A percentile compares a stretch with the other conserved stretches of the same genome.
These are phyloP conservation scores for Labeo rohita DNA, from an alignment of 2,113 vertebrate species.

Conservation along the genomic window DNA sequence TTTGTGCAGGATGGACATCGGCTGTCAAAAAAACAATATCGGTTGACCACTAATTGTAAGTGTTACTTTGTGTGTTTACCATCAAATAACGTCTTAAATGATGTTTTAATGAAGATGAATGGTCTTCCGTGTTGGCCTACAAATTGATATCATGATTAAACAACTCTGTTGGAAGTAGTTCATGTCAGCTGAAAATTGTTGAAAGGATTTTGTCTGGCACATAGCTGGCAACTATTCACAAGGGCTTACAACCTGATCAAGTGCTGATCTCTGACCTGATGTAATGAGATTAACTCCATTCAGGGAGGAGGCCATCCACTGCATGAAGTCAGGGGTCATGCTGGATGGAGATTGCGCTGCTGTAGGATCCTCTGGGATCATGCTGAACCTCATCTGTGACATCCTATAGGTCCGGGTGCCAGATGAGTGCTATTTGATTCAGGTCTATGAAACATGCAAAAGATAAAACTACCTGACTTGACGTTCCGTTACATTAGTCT, in stretches of 20 bases:
- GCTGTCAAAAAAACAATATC: too few relatives aligned
- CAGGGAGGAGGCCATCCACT: neutral
- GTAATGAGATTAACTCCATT: neutral
- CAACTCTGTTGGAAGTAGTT: conserved; percentile 1
- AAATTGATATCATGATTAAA: neutral
- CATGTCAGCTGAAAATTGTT: neutral
- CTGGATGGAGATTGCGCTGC: neutral
- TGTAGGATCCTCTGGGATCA: neutral
- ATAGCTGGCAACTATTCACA: conserved; percentile 1
- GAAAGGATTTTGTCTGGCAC: neutral
- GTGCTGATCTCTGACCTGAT: conserved; percentile 2
- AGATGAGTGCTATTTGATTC: neutral
- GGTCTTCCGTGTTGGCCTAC: neutral
- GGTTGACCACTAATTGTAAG: too few relatives aligned
- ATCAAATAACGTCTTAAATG: neutral
- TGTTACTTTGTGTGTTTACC: neutral
- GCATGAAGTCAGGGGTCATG: neutral
- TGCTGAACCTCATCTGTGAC: neutral
- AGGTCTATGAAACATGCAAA: neutral
- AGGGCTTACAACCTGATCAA: conserved; percentile 3
- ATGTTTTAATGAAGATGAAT: neutral
- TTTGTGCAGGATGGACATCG: too few relatives aligned
- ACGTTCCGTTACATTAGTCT: neutral
- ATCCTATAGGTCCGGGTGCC: neutral
- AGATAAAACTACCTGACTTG: neutral